Evolutionary conservation across 2,888 invertebrate genomes (phyloP), one percentile per base, ranked within the genome.

Genomic region (Acleris laterana): DNA sequence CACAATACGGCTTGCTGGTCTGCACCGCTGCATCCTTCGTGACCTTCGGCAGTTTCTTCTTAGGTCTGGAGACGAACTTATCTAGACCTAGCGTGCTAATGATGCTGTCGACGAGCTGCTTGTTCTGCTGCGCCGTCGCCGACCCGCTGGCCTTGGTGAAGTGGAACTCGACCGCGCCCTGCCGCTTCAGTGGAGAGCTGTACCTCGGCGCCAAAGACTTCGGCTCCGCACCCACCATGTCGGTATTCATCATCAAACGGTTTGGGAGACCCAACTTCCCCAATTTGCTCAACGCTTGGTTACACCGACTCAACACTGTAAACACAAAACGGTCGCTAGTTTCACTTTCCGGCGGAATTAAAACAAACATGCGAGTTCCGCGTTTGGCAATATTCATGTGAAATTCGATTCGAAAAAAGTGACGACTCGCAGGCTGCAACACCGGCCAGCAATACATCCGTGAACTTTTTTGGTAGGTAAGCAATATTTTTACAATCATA

Each of bases 301-400:
- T 74, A 83, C 91, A 91, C 75, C 90, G 90, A 80, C 80, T 81
- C 72, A 92, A 74, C 77, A 91, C 93, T 93, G 93, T 69, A 84
- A 89, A 81, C 74, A 85, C 77, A 86, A 83, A 81, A 82, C 75
- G 74, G 71, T 71, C 72, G 71, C 70, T 55, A 70, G 67, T 68
- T 70, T 74, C 71, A 71, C 69, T 63, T 68, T 62, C 71, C 62
- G 67, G 50, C 57, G 3, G 49, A 62, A 50, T 2, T 6, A 13
- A 48, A 25, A 17, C 3, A 7, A 2, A 32, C 22, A 9, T 16
- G 9, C 5, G 19, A 20, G 46, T 32, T 6, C 5, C 17, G 32
- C 49, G 17, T 46, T 9, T 16, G 4, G n/a, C 38, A 46, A 42
- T 56, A 20, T 56, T 16, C 9, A n/a, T 17, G 32, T 55, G n/a